These are phyloP conservation scores for Cryptosula pallasiana DNA, from an alignment of 2,888 invertebrate genomes.

Conservation along the genomic window DNA sequence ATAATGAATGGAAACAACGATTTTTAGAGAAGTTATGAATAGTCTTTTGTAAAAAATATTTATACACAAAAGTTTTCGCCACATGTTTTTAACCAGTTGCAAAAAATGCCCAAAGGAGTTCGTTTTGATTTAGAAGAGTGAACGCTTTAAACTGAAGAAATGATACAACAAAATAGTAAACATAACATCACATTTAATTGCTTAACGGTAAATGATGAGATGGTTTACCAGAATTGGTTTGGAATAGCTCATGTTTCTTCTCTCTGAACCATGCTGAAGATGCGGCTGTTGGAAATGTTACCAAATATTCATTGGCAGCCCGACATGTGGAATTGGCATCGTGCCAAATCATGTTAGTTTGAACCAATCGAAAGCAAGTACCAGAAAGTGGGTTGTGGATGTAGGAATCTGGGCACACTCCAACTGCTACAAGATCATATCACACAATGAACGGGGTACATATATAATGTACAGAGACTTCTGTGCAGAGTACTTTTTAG, in stretches of 20 bases:
- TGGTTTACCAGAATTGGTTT: not conserved
- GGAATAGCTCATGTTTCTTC: not conserved
- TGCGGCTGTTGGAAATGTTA: not conserved
- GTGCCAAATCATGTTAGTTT: not conserved
- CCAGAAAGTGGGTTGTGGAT: not conserved
- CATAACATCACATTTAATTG: not conserved
- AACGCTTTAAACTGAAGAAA: too few species aligned
- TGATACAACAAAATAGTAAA: not conserved
- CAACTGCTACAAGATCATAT: not conserved
- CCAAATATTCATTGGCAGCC: not conserved
- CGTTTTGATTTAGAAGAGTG: too few species aligned
- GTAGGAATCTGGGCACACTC: not conserved
- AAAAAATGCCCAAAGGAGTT: too few species aligned
- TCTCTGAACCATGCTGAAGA: conserved; percentile 2
- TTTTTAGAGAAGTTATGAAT: too few species aligned
- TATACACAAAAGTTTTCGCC: too few species aligned
- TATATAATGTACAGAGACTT: too few species aligned
- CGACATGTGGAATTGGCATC: conserved; percentile 6
- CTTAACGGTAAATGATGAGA: too few species aligned
- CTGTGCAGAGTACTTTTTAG: too few species aligned
- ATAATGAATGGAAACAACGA: too few species aligned
- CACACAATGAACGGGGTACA: too few species aligned
- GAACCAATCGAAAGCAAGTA: not conserved
- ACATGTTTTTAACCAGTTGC: too few species aligned
- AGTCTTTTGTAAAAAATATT: not conserved